Evolutionary conservation across 2,888 invertebrate species (phyloP).

Genomic region (Habroteleia sp.): DNA sequence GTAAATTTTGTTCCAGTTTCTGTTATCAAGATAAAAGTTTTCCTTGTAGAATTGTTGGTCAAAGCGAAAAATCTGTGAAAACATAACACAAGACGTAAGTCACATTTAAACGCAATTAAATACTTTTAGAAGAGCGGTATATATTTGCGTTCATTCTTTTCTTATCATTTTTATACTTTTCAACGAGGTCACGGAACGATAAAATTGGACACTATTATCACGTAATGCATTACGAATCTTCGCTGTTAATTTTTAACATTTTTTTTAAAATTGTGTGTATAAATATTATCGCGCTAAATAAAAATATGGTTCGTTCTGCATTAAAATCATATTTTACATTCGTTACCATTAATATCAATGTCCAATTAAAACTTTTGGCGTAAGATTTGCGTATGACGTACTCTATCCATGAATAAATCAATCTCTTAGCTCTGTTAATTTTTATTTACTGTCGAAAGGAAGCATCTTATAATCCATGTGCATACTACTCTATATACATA

Average conservation of each 20-base stretch:
- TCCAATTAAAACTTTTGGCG: slow-evolving; percentile 45
- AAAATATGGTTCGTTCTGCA: no score
- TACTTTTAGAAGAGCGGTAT: slow-evolving; percentile 4
- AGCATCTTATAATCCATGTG: background rate
- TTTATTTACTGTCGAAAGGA: slow-evolving; percentile 21
- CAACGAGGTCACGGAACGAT: slow-evolving; percentile 25
- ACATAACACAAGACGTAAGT: no score
- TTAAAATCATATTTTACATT: no score
- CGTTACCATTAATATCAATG: slow-evolving; percentile 6
- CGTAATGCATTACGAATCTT: background rate
- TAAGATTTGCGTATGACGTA: slow-evolving; percentile 18
- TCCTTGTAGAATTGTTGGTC: no score
- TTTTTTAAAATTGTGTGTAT: background rate
- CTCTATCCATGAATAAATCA: slow-evolving; percentile 34
- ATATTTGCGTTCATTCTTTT: slow-evolving; percentile 9
- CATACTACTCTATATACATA: background rate
- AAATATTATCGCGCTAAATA: background rate
- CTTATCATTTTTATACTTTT: slow-evolving; percentile 6
- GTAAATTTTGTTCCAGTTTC: no score
- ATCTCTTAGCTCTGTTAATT: slow-evolving; percentile 18
- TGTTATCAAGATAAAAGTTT: no score
- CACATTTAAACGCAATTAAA: slow-evolving; percentile 13
- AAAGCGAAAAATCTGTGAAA: no score
- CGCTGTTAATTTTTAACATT: background rate
- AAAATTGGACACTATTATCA: slow-evolving; percentile 7